These are phyloP conservation scores for Octopus bimaculoides DNA, from an alignment of 1,140 invertebrate genomes.

Conservation along the genomic window DNA sequence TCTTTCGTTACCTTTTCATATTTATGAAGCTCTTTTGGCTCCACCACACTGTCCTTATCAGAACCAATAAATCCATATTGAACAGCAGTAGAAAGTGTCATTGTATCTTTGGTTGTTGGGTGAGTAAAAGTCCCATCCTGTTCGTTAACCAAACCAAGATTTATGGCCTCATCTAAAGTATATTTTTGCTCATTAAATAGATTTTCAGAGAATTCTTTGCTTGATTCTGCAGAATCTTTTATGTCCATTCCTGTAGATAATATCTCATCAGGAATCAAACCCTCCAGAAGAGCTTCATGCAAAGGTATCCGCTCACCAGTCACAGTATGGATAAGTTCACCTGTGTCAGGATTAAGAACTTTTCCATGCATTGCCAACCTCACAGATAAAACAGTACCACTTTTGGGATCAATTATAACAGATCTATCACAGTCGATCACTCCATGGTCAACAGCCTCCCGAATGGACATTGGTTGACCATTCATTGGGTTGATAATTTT, in stretches of 20 bases:
- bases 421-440: slow-evolving; percentile 44
- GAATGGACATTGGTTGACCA: slow-evolving; percentile 34
- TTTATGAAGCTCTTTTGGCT: too few relatives aligned
- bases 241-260: neutral
- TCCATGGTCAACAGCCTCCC: slow-evolving; percentile 42
- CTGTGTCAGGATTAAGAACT: slow-evolving; percentile 76
- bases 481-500: slow-evolving; percentile 72
- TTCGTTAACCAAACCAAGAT: slow-evolving; percentile 71
- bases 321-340: slow-evolving; percentile 63
- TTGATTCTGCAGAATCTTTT: too few relatives aligned
- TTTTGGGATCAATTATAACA: slow-evolving; percentile 42
- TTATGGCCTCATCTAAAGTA: slow-evolving; percentile 43
- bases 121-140: slow-evolving; percentile 71
- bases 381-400: slow-evolving; percentile 67
- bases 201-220: too few relatives aligned
- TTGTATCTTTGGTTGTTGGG: slow-evolving; percentile 73
- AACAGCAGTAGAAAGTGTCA: slow-evolving; percentile 80
- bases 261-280: slow-evolving; percentile 41
- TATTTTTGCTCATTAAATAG: too few relatives aligned
- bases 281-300: slow-evolving; percentile 44
- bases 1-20: too few relatives aligned
- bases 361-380: slow-evolving; percentile 82
- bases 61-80: slow-evolving; percentile 59
- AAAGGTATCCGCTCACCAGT: slow-evolving; percentile 43
- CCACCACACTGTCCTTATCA: neutral